Evolutionary conservation across 2,888 invertebrate species (phyloP).

Genomic region (Polyploca ridens): DNA sequence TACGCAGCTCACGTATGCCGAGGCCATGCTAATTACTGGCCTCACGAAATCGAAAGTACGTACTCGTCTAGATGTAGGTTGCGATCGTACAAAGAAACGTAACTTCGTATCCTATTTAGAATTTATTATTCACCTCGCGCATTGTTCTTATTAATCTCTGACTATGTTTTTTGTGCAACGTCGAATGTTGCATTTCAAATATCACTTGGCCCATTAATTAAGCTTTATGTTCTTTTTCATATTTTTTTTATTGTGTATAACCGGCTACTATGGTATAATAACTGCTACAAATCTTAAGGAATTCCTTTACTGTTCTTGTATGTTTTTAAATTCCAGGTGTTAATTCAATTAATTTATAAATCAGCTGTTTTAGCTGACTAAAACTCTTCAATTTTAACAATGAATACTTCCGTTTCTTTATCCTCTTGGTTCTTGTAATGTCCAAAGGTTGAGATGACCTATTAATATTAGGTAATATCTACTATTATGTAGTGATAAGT

Average conservation of each 20-base stretch:
- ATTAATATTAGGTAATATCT: too few species aligned
- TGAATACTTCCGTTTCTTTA: too few species aligned
- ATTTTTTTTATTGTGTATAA: conserved; percentile 13
- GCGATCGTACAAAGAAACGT: conserved; percentile 59
- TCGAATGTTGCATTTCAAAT: conserved; percentile 27
- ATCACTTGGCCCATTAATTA: conserved; percentile 36
- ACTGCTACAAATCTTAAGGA: background rate
- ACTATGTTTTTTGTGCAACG: conserved; percentile 17
- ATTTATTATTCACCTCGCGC: conserved; percentile 30
- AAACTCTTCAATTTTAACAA: too few species aligned
- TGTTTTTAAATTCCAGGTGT: too few species aligned
- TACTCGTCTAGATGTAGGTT: conserved; percentile 65
- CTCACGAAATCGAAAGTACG: conserved; percentile 82
- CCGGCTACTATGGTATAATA: background rate
- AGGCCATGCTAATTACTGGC: conserved; percentile 79
- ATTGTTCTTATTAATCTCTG: conserved; percentile 31
- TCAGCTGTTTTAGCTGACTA: too few species aligned
- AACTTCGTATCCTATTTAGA: conserved; percentile 49
- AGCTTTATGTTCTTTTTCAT: conserved; percentile 17
- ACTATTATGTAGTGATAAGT: too few species aligned
- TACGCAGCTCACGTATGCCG: conserved; percentile 74
- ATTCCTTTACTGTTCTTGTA: background rate
- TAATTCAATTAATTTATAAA: too few species aligned
- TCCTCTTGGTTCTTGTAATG: too few species aligned
- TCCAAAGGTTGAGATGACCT: too few species aligned